A percentile compares a stretch with the other conserved stretches of the same genome.
Evolutionary conservation across 2,797 vertebrate genomes (phyloP).

Genomic region (Brotula barbata): DNA sequence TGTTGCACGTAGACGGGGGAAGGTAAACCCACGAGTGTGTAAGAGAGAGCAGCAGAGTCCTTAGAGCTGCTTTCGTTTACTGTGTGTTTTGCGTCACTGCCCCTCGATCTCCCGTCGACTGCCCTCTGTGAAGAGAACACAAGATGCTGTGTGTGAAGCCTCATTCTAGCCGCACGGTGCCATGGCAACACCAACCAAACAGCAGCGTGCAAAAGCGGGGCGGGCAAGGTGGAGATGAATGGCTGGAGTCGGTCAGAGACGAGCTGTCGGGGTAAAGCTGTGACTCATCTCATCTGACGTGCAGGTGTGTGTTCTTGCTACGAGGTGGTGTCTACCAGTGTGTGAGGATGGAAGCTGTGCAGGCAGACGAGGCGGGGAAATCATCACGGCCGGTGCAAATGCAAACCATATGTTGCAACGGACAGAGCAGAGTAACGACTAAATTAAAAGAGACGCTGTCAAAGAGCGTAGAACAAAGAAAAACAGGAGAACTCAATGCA

Average conservation of each 20-base stretch:
- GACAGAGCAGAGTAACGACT: too few relatives aligned
- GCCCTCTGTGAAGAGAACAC: constrained; percentile 93
- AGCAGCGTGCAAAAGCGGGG: constrained; percentile 68
- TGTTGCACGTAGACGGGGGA: constrained; percentile 36
- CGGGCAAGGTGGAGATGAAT: constrained; percentile 57
- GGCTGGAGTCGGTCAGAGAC: constrained; percentile 32
- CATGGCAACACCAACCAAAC: constrained; percentile 81
- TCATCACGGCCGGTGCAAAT: not conserved
- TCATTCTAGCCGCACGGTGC: constrained; percentile 76
- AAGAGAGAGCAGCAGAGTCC: constrained; percentile 67
- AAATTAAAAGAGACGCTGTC: constrained; percentile 4
- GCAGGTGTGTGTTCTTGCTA: constrained; percentile 18
- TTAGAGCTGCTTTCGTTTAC: constrained; percentile 63
- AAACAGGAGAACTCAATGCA: not conserved
- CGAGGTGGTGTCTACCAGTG: constrained; percentile 20
- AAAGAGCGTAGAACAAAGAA: not conserved
- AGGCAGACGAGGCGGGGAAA: constrained; percentile 26
- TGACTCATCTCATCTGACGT: constrained; percentile 49
- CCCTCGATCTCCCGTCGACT: constrained; percentile 77
- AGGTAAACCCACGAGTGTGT: constrained; percentile 39
- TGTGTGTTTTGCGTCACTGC: constrained; percentile 68
- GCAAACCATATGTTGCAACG: constrained; percentile 3
- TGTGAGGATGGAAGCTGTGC: constrained; percentile 8
- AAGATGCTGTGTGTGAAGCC: constrained; percentile 90
- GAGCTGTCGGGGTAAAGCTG: constrained; percentile 52